Percentiles rank a stretch among this genome's conserved stretches.
Conservation (phyloP, 2,797 vertebrate species). For the Pachyuromys duprasi region DNA sequence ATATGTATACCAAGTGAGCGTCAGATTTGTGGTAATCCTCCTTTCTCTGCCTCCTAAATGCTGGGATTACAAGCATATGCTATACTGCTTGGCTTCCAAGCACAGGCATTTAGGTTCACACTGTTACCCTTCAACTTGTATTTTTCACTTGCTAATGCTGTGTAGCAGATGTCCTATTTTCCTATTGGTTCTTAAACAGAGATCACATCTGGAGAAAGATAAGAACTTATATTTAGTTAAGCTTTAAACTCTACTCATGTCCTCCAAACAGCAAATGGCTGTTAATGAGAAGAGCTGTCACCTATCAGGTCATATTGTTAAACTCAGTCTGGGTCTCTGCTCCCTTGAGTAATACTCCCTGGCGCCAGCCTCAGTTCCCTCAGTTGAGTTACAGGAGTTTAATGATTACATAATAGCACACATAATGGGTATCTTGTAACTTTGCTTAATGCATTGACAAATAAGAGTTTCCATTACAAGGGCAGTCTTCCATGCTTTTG, state of each 20-base stretch:
- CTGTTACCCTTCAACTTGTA: not conserved
- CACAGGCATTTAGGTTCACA: not conserved
- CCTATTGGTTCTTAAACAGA: not conserved
- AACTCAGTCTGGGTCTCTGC: not conserved
- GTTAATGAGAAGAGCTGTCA: not conserved
- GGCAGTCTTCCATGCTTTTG: not conserved
- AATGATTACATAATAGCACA: not conserved
- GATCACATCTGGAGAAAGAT: not conserved
- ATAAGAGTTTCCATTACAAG: not conserved
- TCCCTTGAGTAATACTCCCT: not conserved
- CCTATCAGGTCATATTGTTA: accelerated
- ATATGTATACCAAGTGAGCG: not conserved
- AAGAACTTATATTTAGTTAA: not conserved
- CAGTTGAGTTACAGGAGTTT: not conserved
- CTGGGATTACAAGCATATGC: not conserved
- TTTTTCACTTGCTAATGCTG: not conserved
- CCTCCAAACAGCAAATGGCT: not conserved
- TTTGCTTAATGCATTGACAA: not conserved
- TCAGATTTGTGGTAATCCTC: not conserved
- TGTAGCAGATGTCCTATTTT: not conserved
- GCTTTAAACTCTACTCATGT: not conserved
- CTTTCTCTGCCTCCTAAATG: not conserved
- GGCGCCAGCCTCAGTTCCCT: not conserved
- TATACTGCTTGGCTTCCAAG: not conserved
- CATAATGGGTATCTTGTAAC: not conserved